Evolutionary conservation across 2,113 vertebrate genomes (phyloP), one percentile per base, ranked within the genome.

Genomic region (Halichoeres trimaculatus): DNA sequence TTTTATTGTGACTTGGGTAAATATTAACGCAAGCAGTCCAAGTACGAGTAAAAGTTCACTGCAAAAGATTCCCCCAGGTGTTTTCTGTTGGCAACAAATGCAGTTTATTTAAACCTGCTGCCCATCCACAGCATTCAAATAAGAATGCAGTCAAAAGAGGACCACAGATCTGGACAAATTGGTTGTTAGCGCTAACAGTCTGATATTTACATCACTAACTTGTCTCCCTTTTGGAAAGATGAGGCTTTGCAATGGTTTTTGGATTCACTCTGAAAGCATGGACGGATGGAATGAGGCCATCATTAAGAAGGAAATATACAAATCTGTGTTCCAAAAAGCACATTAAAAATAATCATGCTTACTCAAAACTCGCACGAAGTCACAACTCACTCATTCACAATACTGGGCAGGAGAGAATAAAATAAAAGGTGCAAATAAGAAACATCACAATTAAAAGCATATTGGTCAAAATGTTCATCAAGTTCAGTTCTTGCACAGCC

Each of bases 321-420:
- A 76, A 48, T 40, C 58, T 71, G 50, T 78, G 36, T 83, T 81
- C 63, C 58, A 81, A 83, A 30, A 63, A 74, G 64, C 70, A 84
- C 81, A 76, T 79, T 70, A 81, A 70, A 76, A 83, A 78, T 69
- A 70, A 5, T 62, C 87, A 79, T 88, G 83, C 88, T 85, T 65
- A 54, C 61, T 67, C 50, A 30, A 66, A 70, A 62, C 65, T 78
- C 57, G 84, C 60, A 60, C 56, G 26, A 69, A 17, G 35, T 79
- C 43, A 68, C 68, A 66, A 47, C 55, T 80, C 85, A 79, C 50
- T 91, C 87, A 78, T 88, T 87, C 85, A 91, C 88, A 90, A 90
- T 71, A 89, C 81, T 85, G 74, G 84, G 75, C 63, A 84, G 54
- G 24, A 67, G n/a, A 40, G 23, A n/a, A 68, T n/a, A 77, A 64